Percentiles rank a stretch among this genome's conserved stretches.
Conservation (phyloP, 2,113 vertebrate species). For the Serinus canaria region DNA sequence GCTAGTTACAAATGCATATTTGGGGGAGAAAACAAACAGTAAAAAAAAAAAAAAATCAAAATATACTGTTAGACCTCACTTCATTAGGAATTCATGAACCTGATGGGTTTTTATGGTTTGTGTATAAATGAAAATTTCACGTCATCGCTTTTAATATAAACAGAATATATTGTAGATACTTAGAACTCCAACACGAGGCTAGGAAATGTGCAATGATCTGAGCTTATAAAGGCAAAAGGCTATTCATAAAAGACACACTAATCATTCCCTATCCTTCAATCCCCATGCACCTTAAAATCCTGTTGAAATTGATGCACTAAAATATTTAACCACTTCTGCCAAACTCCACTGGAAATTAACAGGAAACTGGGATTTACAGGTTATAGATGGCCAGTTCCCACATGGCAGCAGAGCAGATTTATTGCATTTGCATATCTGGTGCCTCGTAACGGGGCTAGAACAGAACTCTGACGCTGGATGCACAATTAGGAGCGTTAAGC, state of each 20-base stretch:
- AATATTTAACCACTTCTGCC: slow-evolving; percentile 53
- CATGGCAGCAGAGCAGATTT: neutral
- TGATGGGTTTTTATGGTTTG: slow-evolving; percentile 71
- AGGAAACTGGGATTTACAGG: slow-evolving; percentile 31
- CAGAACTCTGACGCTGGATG: neutral
- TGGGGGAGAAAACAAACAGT: slow-evolving; percentile 60
- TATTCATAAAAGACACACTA: slow-evolving; percentile 1
- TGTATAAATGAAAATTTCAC: slow-evolving; percentile 76
- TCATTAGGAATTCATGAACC: slow-evolving; percentile 75
- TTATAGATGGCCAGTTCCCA: slow-evolving; percentile 17
- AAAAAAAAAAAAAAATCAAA: slow-evolving; percentile 39
- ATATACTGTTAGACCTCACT: slow-evolving; percentile 51
- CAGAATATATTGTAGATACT: slow-evolving; percentile 49
- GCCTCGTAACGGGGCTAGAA: neutral
- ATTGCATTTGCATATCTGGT: slow-evolving; percentile 5
- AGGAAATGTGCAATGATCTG: neutral
- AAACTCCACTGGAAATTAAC: slow-evolving; percentile 28
- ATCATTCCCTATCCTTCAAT: neutral
- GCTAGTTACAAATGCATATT: slow-evolving; percentile 41
- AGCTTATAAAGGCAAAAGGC: slow-evolving; percentile 39
- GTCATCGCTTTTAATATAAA: slow-evolving; percentile 71
- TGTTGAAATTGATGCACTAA: slow-evolving; percentile 33
- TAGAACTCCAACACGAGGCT: neutral
- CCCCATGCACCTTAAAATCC: slow-evolving; percentile 27
- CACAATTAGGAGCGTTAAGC: neutral